Evolutionary conservation across 1,140 invertebrate species (phyloP), one percentile per base, ranked within the genome.

Genomic region (Steinernema khuongi): DNA sequence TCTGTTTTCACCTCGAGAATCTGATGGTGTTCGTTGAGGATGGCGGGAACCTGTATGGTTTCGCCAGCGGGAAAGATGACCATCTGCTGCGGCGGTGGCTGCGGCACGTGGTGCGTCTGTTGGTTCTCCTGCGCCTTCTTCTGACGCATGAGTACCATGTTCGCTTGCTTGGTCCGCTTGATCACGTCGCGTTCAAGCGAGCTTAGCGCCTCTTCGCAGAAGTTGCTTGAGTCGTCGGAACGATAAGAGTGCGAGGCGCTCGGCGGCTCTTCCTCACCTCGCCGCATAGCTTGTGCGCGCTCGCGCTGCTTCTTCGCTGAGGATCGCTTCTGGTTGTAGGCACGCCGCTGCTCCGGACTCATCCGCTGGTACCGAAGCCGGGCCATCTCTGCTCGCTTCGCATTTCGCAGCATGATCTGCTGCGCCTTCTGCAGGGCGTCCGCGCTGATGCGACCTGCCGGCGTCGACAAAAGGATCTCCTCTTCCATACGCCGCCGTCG

Each of bases 311-410:
- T 75, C 60, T 77, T 77, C 17, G 76, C 73, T 4, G 76, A 75
- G 70, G 74, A 77, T 1, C 76, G 60, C 30, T 77, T 77, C 70
- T 77, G 76, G 31, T 77, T 72, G 70, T 75, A 77, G n/a, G 44
- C 73, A 68, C 76, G 76, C 60, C 76, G 29, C 74, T 77, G 76
- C 19, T 77, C 76, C 1, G 76, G 76, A 1, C 74, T 77, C 76
- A 77, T 77, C 70, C 76, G 26, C 41, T 77, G 76, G 41, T 77
- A 77, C 33, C 70, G 33, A 19, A 1, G 44, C n/a, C 32, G 32
- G n/a, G 26, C 68, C 31, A 69, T 31, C 31, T 69, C 68, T 14
- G 30, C 33, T 17, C 44, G 22, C 33, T 71, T 31, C 17, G 73
- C 73, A 33, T 77, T 77, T 0, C 76, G 72, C 1, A 76, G 26